Evolutionary conservation across 2,113 vertebrate species (phyloP).

Genomic region (Mobula birostris): DNA sequence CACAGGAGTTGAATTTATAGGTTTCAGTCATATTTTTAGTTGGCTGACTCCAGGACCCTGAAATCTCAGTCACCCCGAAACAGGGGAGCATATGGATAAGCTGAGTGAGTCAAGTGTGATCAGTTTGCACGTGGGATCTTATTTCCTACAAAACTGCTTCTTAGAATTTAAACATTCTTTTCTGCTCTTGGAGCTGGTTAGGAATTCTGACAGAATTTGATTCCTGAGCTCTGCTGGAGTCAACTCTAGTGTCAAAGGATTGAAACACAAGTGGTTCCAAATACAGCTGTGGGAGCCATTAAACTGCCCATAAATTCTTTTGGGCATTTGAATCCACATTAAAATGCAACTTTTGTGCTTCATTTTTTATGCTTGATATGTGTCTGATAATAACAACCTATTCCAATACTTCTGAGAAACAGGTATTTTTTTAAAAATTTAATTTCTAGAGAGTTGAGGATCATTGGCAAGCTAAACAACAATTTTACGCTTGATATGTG

Average conservation of each 20-base stretch:
- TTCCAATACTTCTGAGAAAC: not conserved
- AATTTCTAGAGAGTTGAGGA: too few species aligned
- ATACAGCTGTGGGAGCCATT: conserved; percentile 48
- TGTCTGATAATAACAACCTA: not conserved
- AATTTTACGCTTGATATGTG: too few species aligned
- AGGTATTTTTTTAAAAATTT: too few species aligned
- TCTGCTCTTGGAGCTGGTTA: conserved; percentile 39
- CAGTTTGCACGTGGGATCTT: conserved; percentile 43
- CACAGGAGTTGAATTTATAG: too few species aligned
- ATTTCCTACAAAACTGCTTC: conserved; percentile 39
- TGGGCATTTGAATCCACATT: not conserved
- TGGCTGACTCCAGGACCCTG: conserved; percentile 47
- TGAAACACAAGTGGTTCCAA: conserved; percentile 74
- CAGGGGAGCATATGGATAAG: conserved; percentile 52
- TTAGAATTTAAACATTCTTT: conserved; percentile 42
- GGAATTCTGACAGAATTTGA: conserved; percentile 59
- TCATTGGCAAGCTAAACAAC: too few species aligned
- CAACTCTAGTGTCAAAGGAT: conserved; percentile 66
- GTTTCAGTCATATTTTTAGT: conserved; percentile 46
- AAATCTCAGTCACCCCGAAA: conserved; percentile 62
- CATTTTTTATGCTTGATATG: too few species aligned
- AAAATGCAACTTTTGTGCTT: not conserved
- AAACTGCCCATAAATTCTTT: not conserved
- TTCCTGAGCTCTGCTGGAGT: conserved; percentile 70
- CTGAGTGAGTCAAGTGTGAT: conserved; percentile 60